These are phyloP conservation scores for Syngnathus typhle DNA, from an alignment of 2,113 vertebrate species.

Conservation along the genomic window DNA sequence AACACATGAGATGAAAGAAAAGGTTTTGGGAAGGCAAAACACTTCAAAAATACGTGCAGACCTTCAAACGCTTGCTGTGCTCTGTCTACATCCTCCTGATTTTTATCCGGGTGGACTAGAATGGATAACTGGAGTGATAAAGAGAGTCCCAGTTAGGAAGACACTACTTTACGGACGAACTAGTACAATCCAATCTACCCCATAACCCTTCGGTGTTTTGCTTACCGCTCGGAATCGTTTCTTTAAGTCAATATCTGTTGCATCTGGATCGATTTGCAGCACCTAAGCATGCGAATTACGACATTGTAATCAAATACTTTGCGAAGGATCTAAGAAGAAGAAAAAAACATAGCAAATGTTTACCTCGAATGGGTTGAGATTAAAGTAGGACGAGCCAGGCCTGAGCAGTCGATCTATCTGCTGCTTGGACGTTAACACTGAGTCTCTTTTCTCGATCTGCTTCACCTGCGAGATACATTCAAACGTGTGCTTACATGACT, in stretches of 20 bases:
- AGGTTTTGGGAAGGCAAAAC: neutral
- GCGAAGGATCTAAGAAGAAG: neutral
- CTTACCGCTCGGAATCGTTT: conserved; percentile 93
- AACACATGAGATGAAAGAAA: neutral
- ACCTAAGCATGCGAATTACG: conserved; percentile 60
- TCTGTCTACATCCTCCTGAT: conserved; percentile 88
- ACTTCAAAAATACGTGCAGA: conserved; percentile 54
- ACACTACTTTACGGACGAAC: neutral
- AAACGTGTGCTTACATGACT: neutral
- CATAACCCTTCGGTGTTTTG: neutral
- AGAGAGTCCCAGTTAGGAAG: conserved; percentile 1
- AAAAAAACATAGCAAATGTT: neutral
- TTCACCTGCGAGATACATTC: conserved; percentile 80
- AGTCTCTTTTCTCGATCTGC: conserved; percentile 97
- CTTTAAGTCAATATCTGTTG: conserved; percentile 94
- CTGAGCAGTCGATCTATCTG: conserved; percentile 93
- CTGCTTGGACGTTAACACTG: conserved; percentile 93
- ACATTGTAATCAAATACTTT: neutral
- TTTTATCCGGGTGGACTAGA: conserved; percentile 98
- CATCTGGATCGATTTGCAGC: conserved; percentile 93
- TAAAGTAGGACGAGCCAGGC: conserved; percentile 94
- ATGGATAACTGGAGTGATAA: conserved; percentile 81
- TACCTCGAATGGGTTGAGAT: conserved; percentile 96
- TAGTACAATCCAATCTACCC: neutral
- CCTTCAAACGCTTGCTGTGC: conserved; percentile 98